Conservation (phyloP, 2,113 vertebrate species). For the Kryptolebias marmoratus region DNA sequence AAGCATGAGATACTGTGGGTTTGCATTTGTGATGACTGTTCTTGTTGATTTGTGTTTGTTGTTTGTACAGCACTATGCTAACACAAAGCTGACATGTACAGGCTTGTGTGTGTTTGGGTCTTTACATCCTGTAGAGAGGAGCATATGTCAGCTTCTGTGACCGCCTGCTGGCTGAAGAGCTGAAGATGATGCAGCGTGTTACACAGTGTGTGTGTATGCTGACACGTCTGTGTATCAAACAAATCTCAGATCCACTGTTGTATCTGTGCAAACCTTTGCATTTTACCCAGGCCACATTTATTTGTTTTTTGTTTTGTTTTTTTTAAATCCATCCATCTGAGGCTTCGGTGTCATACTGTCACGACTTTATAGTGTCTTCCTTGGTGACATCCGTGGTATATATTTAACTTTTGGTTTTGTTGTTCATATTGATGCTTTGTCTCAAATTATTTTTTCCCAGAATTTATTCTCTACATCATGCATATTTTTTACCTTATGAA, state of each 20-base stretch:
- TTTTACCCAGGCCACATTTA: not conserved
- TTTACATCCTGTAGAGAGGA: conserved; percentile 63
- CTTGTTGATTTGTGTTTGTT: conserved; percentile 3
- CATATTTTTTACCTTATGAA: too few species aligned
- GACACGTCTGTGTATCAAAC: conserved; percentile 13
- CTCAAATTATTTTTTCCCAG: not conserved
- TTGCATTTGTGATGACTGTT: not conserved
- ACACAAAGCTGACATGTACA: conserved; percentile 22
- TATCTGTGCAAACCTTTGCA: not conserved
- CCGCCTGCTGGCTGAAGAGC: conserved; percentile 38
- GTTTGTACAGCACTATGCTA: conserved; percentile 7
- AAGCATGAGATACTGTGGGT: not conserved
- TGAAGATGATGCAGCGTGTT: conserved; percentile 28
- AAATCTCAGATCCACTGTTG: not conserved
- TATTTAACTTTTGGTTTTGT: conserved; percentile 13
- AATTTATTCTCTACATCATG: not conserved
- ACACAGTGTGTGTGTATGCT: not conserved
- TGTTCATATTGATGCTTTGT: not conserved
- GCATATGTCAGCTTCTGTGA: conserved; percentile 66
- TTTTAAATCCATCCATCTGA: conserved; percentile 23
- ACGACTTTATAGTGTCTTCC: conserved; percentile 34
- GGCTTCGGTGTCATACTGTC: conserved; percentile 48
- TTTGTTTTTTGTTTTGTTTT: too few species aligned
- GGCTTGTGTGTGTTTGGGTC: conserved; percentile 29
- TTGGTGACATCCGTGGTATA: not conserved